A percentile compares a stretch with the other conserved stretches of the same genome.
These are phyloP conservation scores for Drosophila miranda DNA, from an alignment of 1,140 invertebrate species.

Conservation along the genomic window DNA sequence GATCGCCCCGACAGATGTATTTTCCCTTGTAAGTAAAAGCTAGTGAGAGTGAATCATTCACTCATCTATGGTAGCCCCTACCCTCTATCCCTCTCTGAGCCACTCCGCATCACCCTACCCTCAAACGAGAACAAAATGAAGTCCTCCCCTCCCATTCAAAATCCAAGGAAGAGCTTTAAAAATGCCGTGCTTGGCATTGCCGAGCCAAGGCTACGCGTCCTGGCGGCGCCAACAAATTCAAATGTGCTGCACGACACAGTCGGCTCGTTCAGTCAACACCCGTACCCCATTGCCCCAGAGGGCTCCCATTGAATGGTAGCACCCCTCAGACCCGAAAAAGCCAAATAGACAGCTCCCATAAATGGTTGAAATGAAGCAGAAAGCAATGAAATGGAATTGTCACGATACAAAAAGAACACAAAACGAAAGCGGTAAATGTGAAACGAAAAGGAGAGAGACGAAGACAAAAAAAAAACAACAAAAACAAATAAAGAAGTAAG, in stretches of 20 bases:
- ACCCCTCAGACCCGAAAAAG: constrained; percentile 22
- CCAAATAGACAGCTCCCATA: constrained; percentile 70
- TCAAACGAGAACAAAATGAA: constrained; percentile 4
- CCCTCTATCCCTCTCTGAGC: too few relatives aligned
- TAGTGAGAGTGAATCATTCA: too few relatives aligned
- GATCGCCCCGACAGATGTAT: too few relatives aligned
- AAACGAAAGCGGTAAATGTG: constrained; percentile 16
- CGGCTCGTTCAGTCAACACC: constrained; percentile 30
- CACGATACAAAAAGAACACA: constrained; percentile 59
- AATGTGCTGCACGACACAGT: constrained; percentile 69
- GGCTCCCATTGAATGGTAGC: too few relatives aligned
- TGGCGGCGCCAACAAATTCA: constrained; percentile 61
- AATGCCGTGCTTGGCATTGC: constrained; percentile 37
- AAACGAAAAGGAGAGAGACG: constrained; percentile 14
- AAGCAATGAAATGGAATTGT: constrained; percentile 79
- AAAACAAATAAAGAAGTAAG: constrained; percentile 4
- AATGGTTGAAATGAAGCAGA: constrained; percentile 77
- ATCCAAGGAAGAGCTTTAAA: constrained; percentile 60
- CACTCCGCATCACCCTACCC: too few relatives aligned
- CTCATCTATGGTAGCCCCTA: too few relatives aligned
- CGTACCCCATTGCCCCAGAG: neutral
- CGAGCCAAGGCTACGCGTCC: constrained; percentile 68
- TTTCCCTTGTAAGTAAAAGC: too few relatives aligned
- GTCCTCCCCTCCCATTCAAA: neutral
- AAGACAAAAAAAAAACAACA: constrained; percentile 7